Percentiles rank a stretch among this genome's conserved stretches.
Evolutionary conservation across 2,888 invertebrate genomes (phyloP).

Genomic region (Mimachlamys varia): DNA sequence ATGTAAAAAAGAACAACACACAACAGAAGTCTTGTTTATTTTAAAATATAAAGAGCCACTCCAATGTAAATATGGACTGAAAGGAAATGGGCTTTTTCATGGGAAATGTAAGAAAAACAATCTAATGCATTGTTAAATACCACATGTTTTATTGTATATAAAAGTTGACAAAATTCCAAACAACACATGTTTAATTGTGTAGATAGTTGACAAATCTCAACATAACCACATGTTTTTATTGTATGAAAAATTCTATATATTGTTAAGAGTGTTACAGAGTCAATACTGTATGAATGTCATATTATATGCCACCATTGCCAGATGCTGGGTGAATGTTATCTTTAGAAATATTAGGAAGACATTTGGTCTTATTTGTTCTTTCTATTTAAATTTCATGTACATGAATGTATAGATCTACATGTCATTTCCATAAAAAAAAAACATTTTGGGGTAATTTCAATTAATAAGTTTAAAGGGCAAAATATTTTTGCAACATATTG

Average conservation of each 20-base stretch:
- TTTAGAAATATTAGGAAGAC: no score
- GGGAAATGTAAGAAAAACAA: not conserved
- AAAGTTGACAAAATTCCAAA: not conserved
- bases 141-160: not conserved
- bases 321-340: no score
- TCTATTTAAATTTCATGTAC: no score
- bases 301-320: no score
- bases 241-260: not conserved
- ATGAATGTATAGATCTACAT: no score
- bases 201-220: not conserved
- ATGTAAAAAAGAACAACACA: not conserved
- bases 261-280: not conserved
- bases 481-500: no score
- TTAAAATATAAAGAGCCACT: not conserved
- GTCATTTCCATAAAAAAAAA: no score
- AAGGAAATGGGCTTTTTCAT: not conserved
- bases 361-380: no score
- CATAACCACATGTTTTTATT: not conserved
- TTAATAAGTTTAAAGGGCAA: no score
- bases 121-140: not conserved
- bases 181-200: not conserved
- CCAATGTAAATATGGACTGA: not conserved
- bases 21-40: not conserved
- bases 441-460: no score
- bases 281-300: no score